These are phyloP conservation scores for Neodiprion fabricii DNA, from an alignment of 1,140 invertebrate species.

Conservation along the genomic window DNA sequence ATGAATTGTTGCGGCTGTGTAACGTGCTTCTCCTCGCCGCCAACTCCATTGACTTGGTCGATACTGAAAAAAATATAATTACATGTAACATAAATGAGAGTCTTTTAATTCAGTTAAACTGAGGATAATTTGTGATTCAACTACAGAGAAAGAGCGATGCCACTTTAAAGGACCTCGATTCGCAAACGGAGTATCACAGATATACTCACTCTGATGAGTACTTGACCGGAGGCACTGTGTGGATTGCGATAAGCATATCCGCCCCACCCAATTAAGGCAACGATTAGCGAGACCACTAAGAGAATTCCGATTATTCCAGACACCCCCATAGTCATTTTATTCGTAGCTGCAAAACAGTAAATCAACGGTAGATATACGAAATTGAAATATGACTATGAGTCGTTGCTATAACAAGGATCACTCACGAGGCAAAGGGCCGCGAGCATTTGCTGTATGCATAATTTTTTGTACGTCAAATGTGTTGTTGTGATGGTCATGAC, in stretches of 20 bases:
- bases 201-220: constrained; percentile 89
- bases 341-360: constrained; percentile 23
- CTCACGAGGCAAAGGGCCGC: neutral
- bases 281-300: constrained; percentile 66
- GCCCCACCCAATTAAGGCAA: constrained; percentile 74
- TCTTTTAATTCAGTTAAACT: neutral
- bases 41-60: constrained; percentile 93
- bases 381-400: neutral
- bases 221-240: constrained; percentile 92
- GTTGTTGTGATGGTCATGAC: constrained; percentile 22
- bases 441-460: no score
- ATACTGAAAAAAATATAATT: constrained; percentile 73
- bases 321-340: constrained; percentile 56
- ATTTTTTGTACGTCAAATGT: no score
- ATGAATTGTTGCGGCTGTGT: constrained; percentile 91
- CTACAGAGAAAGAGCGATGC: no score
- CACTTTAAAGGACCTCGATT: no score
- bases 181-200: neutral
- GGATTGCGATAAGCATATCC: constrained; percentile 96
- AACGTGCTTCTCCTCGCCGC: constrained; percentile 85
- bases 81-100: constrained; percentile 11
- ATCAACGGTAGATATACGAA: neutral
- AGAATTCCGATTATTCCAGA: constrained; percentile 74
- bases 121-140: neutral
- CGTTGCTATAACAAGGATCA: neutral